A percentile compares a stretch with the other conserved stretches of the same genome.
Evolutionary conservation across 2,113 vertebrate species (phyloP).

Genomic region (Archilochus colubris): DNA sequence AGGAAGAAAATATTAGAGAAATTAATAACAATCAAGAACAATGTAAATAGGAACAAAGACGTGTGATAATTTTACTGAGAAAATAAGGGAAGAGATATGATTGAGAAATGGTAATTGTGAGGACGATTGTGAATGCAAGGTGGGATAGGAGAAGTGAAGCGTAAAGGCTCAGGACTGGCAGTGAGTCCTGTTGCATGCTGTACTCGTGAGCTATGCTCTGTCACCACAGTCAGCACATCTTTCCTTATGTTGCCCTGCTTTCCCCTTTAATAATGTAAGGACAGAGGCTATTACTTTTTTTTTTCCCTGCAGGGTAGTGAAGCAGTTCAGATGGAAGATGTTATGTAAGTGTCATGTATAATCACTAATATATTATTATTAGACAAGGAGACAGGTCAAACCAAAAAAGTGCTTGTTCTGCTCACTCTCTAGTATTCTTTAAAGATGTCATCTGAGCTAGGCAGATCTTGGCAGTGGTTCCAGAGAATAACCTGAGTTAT

Average conservation of each 20-base stretch:
- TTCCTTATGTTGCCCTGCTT: background rate
- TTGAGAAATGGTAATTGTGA: background rate
- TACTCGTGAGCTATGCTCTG: background rate
- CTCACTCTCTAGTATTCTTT: background rate
- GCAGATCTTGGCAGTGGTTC: background rate
- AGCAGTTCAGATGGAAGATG: conserved; percentile 24
- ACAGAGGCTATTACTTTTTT: background rate
- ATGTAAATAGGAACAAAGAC: background rate
- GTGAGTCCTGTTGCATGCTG: background rate
- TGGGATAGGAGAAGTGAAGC: background rate
- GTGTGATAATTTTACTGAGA: background rate
- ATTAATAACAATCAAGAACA: background rate
- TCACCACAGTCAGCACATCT: background rate
- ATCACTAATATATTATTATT: conserved; percentile 22
- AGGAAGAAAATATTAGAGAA: background rate
- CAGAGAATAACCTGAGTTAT: background rate
- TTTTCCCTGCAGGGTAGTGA: background rate
- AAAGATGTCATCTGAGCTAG: conserved; percentile 6
- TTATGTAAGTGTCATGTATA: conserved; percentile 32
- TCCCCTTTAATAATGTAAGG: background rate
- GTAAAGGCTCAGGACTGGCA: background rate
- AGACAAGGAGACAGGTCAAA: conserved; percentile 20
- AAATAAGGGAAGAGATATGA: background rate
- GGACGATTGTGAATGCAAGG: background rate
- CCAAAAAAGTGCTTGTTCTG: background rate